Conservation (phyloP, 2,888 invertebrate species). For the Palloptera scutellata region DNA sequence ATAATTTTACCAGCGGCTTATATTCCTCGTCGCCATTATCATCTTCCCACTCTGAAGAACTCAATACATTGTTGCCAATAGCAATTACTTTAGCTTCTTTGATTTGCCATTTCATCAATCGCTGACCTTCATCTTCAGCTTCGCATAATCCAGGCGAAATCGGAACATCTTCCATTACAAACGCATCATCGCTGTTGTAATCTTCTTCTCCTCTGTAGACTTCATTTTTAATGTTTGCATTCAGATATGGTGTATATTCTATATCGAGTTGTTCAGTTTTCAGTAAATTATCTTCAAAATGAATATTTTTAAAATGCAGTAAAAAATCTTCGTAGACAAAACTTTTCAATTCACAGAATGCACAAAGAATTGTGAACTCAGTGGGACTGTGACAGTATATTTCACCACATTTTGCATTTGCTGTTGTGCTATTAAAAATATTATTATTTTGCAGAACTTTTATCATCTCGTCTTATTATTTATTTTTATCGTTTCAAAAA, state of each 20-base stretch:
- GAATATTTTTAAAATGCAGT: slow-evolving; percentile 48
- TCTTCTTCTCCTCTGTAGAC: not conserved
- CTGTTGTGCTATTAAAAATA: too few relatives aligned
- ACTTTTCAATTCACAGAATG: slow-evolving; percentile 49
- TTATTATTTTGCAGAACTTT: not conserved
- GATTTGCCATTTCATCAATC: slow-evolving; percentile 16
- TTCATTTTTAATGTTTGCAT: not conserved
- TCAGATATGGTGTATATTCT: not conserved
- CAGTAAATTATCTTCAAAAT: slow-evolving; percentile 34
- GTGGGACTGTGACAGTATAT: slow-evolving; percentile 49
- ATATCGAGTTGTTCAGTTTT: not conserved
- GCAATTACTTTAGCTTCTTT: not conserved
- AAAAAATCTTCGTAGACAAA: slow-evolving; percentile 48
- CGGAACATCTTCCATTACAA: not conserved
- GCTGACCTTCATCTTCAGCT: not conserved
- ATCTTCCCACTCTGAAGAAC: not conserved
- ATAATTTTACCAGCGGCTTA: not conserved
- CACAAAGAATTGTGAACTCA: slow-evolving; percentile 49
- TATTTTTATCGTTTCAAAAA: not conserved
- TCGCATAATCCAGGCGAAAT: not conserved
- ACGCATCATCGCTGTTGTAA: not conserved
- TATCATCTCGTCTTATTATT: not conserved
- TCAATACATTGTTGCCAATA: not conserved
- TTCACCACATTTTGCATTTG: slow-evolving; percentile 51
- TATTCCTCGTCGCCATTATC: slow-evolving; percentile 14